Evolutionary conservation across 2,888 invertebrate genomes (phyloP), one percentile per base, ranked within the genome.

Genomic region (Ormyrus nitidulus): DNA sequence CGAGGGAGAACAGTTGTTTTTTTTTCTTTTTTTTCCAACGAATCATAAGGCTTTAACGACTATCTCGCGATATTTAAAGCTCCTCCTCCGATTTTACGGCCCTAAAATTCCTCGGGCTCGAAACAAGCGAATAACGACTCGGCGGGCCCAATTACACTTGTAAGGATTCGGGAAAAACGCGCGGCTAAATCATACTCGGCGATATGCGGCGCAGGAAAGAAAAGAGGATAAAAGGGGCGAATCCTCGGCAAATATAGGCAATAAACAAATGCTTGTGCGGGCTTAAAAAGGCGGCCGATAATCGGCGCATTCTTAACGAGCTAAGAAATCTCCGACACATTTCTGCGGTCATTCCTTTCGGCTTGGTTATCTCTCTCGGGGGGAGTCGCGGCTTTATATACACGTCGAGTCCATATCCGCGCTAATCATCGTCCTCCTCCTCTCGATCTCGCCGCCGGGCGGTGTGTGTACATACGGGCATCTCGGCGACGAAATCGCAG

Each of bases 261-360:
- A 80, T 80, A 80, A 81, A 81, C 81, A 81, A 81, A 81, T 81
- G 34, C 34, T 34, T 34, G 74, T 74, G 65, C 81, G 77, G 72
- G 61, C 62, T 59, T 74, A 65, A 76, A 74, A 64, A 69, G 70
- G 69, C 44, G 46, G 51, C 9, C 58, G 80, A 80, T 80, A 80
- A 80, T 80, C 80, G 53, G 61, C 69, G 81, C 80, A 80, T 80
- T 80, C 80, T 71, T 64, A 69, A 69, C 69, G 79, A 74, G 74
- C 69, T 58, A 58, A 73, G 73, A 79, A 74, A 79, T 74, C 79
- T 69, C 73, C 79, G 79, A 79, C 79, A 79, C 79, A 79, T 79
- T 70, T 79, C 64, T 64, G 62, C 62, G 65, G 59, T 69, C 70
- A 69, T 79, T 76, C 74, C 79, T 69, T 68, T 71, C 11, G 3